Conservation (phyloP, 2,113 vertebrate genomes). For the Mellivora capensis region DNA sequence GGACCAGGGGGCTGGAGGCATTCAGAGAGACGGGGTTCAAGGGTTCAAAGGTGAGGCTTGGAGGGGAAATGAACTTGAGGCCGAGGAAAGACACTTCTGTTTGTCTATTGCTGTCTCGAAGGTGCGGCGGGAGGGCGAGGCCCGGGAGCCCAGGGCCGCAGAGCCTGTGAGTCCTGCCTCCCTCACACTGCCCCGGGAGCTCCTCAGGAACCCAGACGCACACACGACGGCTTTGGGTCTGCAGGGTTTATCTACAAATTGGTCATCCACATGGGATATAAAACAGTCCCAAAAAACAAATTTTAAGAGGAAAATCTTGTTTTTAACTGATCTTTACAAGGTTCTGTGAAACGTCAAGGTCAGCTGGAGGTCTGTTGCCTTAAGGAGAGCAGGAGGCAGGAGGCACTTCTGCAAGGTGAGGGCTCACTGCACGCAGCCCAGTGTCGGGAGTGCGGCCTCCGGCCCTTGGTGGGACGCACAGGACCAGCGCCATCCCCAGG, state of each 20-base stretch:
- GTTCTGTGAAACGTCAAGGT: not conserved
- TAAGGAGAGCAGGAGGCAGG: not conserved
- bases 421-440: fast-evolving
- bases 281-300: not conserved
- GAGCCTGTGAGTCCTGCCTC: not conserved
- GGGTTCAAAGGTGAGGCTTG: not conserved
- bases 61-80: not conserved
- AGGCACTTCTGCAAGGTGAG: not conserved
- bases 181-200: not conserved
- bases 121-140: not conserved
- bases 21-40: not conserved
- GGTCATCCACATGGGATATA: not conserved
- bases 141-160: not conserved
- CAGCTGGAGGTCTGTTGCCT: not conserved
- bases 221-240: not conserved
- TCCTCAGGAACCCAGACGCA: not conserved
- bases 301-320: not conserved
- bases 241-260: not conserved
- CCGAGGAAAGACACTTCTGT: not conserved
- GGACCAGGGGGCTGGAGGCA: not conserved
- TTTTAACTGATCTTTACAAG: not conserved
- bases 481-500: not conserved
- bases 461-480: not conserved
- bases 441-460: fast-evolving
- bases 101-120: not conserved